Base-by-base conservation (phyloP, 2,797 vertebrate genomes). In the Acanthurus lineatus region DNA sequence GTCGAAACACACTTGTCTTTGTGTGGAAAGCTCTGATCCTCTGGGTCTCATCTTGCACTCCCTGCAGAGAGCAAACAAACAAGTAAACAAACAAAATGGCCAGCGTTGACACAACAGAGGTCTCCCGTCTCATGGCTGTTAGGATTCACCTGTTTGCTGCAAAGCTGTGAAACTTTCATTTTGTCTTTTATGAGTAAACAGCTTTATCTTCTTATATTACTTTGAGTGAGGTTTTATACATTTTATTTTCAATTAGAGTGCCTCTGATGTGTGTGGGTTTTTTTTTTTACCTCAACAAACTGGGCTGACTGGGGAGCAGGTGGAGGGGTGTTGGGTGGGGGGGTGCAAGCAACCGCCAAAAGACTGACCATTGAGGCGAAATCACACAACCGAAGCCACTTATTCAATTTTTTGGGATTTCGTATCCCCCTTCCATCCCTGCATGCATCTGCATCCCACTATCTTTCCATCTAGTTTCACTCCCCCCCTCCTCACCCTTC, bases 361-460 rank as follows among this genome's bases (percentile, higher is more conserved):
- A 86, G 54, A 87, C 83, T 87, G 83, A 91, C 88, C 73, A 87
- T 59, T 88, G 84, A 91, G 77, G 69, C 65, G 0, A 91, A 91
- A 92, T 88, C 89, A 88, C 90, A 91, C 89, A 91, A 85, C 76
- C 85, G 38, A 84, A 86, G 80, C 84, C 84, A 87, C 86, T 93
- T 88, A 89, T 92, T 93, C 83, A 80, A 65, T 32, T 92, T 89
- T 93, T 88, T 79, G 20, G 70, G 79, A 81, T 91, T 89, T 90
- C 9, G 59, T 61, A 69, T 84, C 85, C 89, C 82, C 87, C 86
- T 76, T 80, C 81, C 76, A 87, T 84, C 81, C 72, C 64, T 71
- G 57, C 81, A 86, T 79, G 83, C 89, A 90, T 94, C 92, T 93
- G 88, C 90, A 93, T 93, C 83, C 80, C 88, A 91, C 90, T 92